Evolutionary conservation across 2,888 invertebrate species (phyloP), one percentile per base, ranked within the genome.

Genomic region (Ommatoiulus sabulosus): DNA sequence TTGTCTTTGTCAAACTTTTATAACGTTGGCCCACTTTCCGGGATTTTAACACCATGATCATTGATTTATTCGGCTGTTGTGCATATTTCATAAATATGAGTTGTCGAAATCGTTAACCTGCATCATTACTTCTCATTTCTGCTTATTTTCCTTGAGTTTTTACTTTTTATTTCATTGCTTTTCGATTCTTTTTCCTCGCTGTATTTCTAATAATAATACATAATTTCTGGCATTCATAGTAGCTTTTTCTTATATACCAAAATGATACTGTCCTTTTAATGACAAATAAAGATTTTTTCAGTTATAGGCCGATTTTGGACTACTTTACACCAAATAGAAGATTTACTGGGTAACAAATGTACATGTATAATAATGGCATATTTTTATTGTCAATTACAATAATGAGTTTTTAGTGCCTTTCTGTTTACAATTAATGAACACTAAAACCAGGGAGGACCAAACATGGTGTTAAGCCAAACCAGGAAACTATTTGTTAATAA

Each of bases 211-310:
- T 72, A 72, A 72, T 72, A 72, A 24, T 72, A 72, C n/a, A n/a
- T 72, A 24, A 72, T 72, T 72, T 72, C 72, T 24, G 72, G 72
- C 72, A 72, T 72, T 24, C 5, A 24, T 24, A 72, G 72, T 72
- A 72, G 72, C 72, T 72, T 1, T 72, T 72, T 72, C 24, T 72
- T 63, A 20, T 63, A 20, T 1, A 63, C 15, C 63, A 63, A 63
- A 63, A 63, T n/a, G 63, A 63, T 20, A 63, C 63, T 63, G 63
- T 63, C 20, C 6, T 20, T 20, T 63, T 20, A 63, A 72, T 72
- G 72, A 72, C 72, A 72, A 72, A 72, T 72, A 72, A 72, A 72
- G n/a, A 57, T 72, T 72, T 72, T 72, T 72, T 72, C 72, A 72
- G 10, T 24, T 72, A 72, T n/a, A 72, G 72, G 72, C 4, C 24